Percentiles rank a stretch among this genome's conserved stretches.
These are phyloP conservation scores for Platichthys stellatus DNA, from an alignment of 2,113 vertebrate genomes.

Conservation along the genomic window DNA sequence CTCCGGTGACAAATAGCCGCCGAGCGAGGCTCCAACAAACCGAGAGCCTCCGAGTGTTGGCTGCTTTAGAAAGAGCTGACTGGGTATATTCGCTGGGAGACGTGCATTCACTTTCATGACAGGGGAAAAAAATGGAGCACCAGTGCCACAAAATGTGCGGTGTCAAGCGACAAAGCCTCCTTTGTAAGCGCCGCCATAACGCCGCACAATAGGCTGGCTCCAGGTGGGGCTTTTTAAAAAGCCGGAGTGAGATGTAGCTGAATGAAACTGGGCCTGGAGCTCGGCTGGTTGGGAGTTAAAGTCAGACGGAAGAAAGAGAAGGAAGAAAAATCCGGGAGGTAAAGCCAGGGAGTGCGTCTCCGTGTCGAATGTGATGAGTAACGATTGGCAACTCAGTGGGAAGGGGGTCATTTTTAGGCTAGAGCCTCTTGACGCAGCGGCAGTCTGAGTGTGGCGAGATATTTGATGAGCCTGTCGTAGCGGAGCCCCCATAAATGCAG, in stretches of 20 bases:
- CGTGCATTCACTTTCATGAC: no score
- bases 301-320: not conserved
- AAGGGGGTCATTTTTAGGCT: conserved; percentile 50
- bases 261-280: not conserved
- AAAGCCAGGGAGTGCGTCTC: not conserved
- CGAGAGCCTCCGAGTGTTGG: not conserved
- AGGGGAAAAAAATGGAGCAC: not conserved
- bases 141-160: not conserved
- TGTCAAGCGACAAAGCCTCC: conserved; percentile 23
- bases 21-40: not conserved
- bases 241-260: conserved; percentile 10
- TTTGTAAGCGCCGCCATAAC: not conserved
- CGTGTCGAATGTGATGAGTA: conserved; percentile 48
- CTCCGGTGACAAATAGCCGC: not conserved
- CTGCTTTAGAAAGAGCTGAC: not conserved
- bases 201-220: conserved; percentile 11
- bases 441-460: conserved; percentile 20
- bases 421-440: conserved; percentile 30
- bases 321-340: not conserved
- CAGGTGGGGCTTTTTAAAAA: not conserved
- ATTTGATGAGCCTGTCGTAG: conserved; percentile 56
- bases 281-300: no score
- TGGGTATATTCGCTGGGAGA: not conserved
- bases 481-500: conserved; percentile 36
- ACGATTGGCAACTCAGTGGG: conserved; percentile 47